phyloP scores from a whole-genome alignment of 2,888 invertebrate genomes.

The Napeogenes sylphis region DNA sequence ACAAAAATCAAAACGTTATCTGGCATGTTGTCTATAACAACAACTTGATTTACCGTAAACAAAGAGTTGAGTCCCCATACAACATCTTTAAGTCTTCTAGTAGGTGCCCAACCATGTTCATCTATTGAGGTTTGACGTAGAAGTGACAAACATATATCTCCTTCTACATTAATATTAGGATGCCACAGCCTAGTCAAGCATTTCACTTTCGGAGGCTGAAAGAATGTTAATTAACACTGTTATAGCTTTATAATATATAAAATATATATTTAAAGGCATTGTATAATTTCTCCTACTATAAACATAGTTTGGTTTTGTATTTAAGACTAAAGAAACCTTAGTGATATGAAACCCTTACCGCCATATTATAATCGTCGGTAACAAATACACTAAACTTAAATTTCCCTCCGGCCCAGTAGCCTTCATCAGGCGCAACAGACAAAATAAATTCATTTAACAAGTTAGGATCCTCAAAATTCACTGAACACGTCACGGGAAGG shows the following conservation, averaged over 20 bases:
- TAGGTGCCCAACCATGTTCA: conserved; percentile 96
- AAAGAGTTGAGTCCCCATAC: conserved; percentile 95
- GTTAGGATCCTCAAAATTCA: conserved; percentile 89
- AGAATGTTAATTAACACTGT: conserved; percentile 32
- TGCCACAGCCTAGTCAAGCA: conserved; percentile 96
- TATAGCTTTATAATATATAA: not conserved
- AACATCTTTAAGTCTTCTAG: conserved; percentile 92
- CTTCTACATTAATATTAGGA: conserved; percentile 95
- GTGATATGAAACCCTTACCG: conserved; percentile 77
- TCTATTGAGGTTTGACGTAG: conserved; percentile 94
- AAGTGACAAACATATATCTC: conserved; percentile 94
- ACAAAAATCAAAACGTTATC: too few species aligned
- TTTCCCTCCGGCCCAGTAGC: conserved; percentile 91
- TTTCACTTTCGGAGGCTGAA: conserved; percentile 93
- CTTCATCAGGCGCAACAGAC: conserved; percentile 89
- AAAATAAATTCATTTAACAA: conserved; percentile 88
- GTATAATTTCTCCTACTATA: too few species aligned
- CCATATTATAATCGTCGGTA: conserved; percentile 97
- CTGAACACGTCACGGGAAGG: conserved; percentile 87
- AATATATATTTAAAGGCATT: too few species aligned
- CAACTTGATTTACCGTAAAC: conserved; percentile 85
- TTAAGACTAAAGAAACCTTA: too few species aligned
- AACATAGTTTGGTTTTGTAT: too few species aligned
- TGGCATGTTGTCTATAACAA: not conserved
- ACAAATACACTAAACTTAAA: conserved; percentile 92